Percentiles rank a stretch among this genome's conserved stretches.
These are phyloP conservation scores for Lasioglossum albipes DNA, from an alignment of 1,140 invertebrate genomes.

Conservation along the genomic window DNA sequence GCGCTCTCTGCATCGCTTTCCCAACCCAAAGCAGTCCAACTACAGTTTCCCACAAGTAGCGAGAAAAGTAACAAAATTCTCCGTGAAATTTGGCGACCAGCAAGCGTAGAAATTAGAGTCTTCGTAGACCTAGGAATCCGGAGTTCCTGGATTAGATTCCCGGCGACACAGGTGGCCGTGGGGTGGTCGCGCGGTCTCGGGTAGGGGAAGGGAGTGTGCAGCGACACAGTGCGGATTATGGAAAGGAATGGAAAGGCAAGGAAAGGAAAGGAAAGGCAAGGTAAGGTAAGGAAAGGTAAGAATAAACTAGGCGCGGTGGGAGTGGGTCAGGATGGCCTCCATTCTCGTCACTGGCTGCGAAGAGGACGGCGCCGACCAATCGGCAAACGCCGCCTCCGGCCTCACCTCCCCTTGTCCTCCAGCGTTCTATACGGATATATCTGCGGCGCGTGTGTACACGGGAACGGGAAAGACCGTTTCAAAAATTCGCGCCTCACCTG, in stretches of 20 bases:
- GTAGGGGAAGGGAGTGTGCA: constrained; percentile 36
- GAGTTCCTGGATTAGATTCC: constrained; percentile 40
- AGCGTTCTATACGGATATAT: constrained; percentile 53
- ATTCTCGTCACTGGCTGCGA: constrained; percentile 70
- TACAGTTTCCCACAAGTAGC: too few species aligned
- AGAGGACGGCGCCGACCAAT: constrained; percentile 67
- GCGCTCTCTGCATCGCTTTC: too few species aligned
- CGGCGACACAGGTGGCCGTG: constrained; percentile 18
- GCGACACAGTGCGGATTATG: constrained; percentile 31
- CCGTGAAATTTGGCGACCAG: too few species aligned
- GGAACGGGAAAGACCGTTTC: constrained; percentile 50
- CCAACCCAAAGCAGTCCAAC: too few species aligned
- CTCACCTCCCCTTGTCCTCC: constrained; percentile 65
- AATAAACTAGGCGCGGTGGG: constrained; percentile 69
- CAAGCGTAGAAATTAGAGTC: too few species aligned
- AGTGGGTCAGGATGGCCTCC: constrained; percentile 70
- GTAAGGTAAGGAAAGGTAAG: constrained; percentile 66
- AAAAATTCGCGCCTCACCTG: constrained; percentile 69
- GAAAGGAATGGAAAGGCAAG: constrained; percentile 47
- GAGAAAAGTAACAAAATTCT: too few species aligned
- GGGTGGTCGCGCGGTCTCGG: constrained; percentile 14
- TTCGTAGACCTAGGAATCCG: background rate
- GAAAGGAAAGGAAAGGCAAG: constrained; percentile 61
- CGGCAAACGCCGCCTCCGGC: constrained; percentile 62
- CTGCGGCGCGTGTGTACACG: constrained; percentile 52